phyloP scores from a whole-genome alignment of 2,888 invertebrate genomes.

The Calameuta pallipes region DNA sequence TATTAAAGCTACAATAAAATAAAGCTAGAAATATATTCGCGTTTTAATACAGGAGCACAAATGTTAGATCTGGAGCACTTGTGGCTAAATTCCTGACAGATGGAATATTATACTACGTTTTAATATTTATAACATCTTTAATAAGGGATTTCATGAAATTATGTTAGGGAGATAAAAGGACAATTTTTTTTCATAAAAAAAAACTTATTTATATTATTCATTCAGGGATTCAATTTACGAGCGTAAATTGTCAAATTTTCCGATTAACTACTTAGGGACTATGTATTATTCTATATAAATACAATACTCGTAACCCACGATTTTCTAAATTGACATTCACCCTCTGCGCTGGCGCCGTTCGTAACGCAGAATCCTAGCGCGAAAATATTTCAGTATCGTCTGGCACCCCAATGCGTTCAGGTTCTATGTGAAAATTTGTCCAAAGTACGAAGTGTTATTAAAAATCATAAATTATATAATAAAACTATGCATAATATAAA shows the following conservation, averaged over 20 bases:
- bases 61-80: neutral
- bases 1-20: too few species aligned
- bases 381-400: conserved; percentile 36
- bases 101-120: neutral
- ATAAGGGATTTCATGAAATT: neutral
- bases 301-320: neutral
- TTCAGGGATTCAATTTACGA: too few species aligned
- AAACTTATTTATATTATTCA: neutral
- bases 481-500: neutral
- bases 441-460: neutral
- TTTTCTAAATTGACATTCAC: neutral
- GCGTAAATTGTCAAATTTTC: too few species aligned
- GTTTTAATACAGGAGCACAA: too few species aligned
- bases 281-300: neutral
- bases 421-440: conserved; percentile 7
- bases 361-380: neutral
- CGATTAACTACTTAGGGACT: neutral
- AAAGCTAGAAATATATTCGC: too few species aligned
- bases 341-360: neutral
- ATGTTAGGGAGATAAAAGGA: neutral
- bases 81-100: neutral
- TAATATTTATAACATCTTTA: neutral
- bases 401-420: conserved; percentile 37
- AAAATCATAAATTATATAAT: neutral
- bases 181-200: neutral